A percentile compares a stretch with the other conserved stretches of the same genome.
phyloP scores from a whole-genome alignment of 2,113 vertebrate species.

The Equus przewalskii region DNA sequence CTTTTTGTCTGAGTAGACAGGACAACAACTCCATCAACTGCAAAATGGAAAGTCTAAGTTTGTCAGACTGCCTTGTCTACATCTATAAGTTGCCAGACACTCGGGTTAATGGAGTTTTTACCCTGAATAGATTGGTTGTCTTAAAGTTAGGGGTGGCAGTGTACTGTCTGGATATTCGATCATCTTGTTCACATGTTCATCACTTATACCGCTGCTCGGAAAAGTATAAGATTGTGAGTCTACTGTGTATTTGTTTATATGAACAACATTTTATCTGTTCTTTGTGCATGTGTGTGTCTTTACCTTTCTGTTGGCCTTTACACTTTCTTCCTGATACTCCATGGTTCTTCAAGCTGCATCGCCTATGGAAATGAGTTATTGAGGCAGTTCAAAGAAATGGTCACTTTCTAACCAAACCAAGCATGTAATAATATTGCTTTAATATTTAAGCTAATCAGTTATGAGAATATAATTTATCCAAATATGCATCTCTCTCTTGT shows the following conservation, averaged over 20 bases:
- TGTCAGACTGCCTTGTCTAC: not conserved
- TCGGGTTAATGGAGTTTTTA: not conserved
- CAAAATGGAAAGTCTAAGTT: conserved; percentile 32
- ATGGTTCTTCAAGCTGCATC: not conserved
- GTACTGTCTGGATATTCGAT: not conserved
- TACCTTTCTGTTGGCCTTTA: not conserved
- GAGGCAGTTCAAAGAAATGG: not conserved
- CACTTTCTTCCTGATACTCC: not conserved
- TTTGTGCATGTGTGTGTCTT: not conserved
- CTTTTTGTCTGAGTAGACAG: not conserved
- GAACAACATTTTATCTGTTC: not conserved
- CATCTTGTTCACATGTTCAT: not conserved
- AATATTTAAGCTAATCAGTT: not conserved
- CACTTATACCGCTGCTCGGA: not conserved
- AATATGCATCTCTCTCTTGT: not conserved
- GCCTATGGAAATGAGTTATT: not conserved
- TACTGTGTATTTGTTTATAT: not conserved
- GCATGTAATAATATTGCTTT: not conserved
- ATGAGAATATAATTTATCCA: not conserved
- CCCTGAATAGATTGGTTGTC: not conserved
- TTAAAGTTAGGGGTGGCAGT: not conserved
- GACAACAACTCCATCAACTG: not conserved
- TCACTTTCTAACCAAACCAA: conserved; percentile 21
- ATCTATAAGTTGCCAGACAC: not conserved
- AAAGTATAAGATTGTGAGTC: not conserved